Evolutionary conservation across 2,113 vertebrate species (phyloP), one percentile per base, ranked within the genome.

Genomic region (Chloroceryle aenea): DNA sequence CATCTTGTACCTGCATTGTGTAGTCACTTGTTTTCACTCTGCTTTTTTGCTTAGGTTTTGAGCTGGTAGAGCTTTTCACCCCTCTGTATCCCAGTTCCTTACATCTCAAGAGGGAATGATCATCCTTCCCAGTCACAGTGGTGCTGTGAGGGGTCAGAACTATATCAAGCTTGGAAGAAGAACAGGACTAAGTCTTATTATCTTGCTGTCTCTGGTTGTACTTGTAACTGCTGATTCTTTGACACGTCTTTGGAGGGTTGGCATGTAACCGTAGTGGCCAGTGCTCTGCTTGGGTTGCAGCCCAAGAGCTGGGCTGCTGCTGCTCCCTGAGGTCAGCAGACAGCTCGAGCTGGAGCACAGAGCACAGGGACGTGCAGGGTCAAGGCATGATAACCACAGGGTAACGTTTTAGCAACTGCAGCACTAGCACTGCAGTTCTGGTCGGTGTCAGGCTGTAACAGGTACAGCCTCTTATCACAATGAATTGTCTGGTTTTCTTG

Each of bases 361-460:
- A 6, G 20, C 14, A 5, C 34, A 12, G 74, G 42, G 34, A 10
- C 29, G 20, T 22, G 19, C 26, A 13, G 47, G 69, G 58, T 6
- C 38, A 75, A 67, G 61, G 50, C 30, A 4, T 2, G 21, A 22
- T 26, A 64, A 13, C 38, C 2, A 2, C 0, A 0, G 58, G 14
- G 19, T 8, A 34, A 34, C 38, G 2, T 32, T 40, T 17, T 38
- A 63, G 50, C 72, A 23, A 6, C 45, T 7, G 43, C 40, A 86
- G 40, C n/a, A 5, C 21, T 14, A 43, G 71, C 53, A 5, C 27
- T 36, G 64, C 47, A 14, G 12, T 29, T 42, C 69, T 38, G 32
- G 19, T 14, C 36, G 30, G 40, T 56, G 29, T 61, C 79, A 34
- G 56, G 29, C 84, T 52, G 32, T 38, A 61, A 27, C 6, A 63